Conservation (phyloP, 2,888 invertebrate genomes). For the Hecatera dysodea region DNA sequence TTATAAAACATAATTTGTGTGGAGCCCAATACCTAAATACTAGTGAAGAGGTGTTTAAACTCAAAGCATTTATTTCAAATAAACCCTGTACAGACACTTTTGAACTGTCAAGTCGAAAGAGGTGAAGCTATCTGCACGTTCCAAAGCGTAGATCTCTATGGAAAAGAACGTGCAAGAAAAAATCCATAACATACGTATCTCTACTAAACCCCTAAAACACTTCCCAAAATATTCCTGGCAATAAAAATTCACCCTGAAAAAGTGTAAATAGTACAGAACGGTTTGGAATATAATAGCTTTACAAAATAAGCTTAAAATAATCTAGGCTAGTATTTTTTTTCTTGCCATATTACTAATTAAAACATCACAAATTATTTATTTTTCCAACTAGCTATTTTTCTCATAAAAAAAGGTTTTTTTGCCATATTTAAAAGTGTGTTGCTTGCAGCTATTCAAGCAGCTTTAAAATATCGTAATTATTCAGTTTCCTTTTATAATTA, state of each 20-base stretch:
- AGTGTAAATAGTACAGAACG: constrained; percentile 21
- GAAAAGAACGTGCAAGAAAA: too few species aligned
- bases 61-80: too few species aligned
- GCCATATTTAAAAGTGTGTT: background rate
- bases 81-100: too few species aligned
- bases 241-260: background rate
- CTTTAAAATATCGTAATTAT: background rate
- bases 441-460: background rate
- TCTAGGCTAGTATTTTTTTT: constrained; percentile 61
- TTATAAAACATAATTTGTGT: background rate
- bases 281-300: constrained; percentile 21
- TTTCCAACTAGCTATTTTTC: constrained; percentile 7
- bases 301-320: constrained; percentile 46
- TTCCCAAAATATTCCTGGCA: background rate
- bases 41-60: background rate
- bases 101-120: too few species aligned
- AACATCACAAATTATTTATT: constrained; percentile 63
- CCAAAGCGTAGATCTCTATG: too few species aligned
- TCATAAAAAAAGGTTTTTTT: background rate
- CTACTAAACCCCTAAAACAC: too few species aligned
- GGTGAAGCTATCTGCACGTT: too few species aligned
- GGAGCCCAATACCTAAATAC: background rate
- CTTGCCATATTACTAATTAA: constrained; percentile 68
- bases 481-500: background rate
- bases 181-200: too few species aligned